Base-by-base conservation (phyloP, 30 jellyfish, hydroid and myxozoan species). In the Chrysaora quinquecirrha region DNA sequence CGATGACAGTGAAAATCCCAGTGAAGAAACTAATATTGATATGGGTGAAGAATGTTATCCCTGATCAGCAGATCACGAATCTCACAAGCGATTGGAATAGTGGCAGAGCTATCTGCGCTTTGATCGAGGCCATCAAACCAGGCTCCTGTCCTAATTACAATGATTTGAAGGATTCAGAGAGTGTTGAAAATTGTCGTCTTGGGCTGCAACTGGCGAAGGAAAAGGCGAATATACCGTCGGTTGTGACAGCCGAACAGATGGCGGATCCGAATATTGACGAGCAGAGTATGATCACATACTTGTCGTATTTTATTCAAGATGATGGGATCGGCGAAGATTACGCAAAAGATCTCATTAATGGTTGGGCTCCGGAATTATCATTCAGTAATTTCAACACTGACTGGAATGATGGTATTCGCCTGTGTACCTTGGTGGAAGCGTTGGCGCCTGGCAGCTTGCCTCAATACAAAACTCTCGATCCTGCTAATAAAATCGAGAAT, bases 361-460 rank as follows among this genome's bases (percentile, higher is more conserved):
- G 87, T 10, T 88, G 97, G 99, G 69, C 84, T 34, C 38, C 63
- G 14, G 87, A 76, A 11, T 29, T 81, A 25, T 56, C 86, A 25
- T 96, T 87, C 78, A 77, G 63, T 29, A 95, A 95, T 50, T 88
- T 95, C 69, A 95, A 85, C 76, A 89, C 95, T 12, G 97, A 95
- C 50, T 95, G 99, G 99, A 95, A 90, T 76, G 97, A 95, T 66
- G 99, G 99, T 19, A 84, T 77, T 19, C 96, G 96, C n/a, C 88
- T 95, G 78, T 83, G 98, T 85, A 78, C 93, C 48, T 35, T 90
- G 67, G 96, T 90, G 25, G 91, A 90, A 64, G 78, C 87, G n/a
- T 23, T 90, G 68, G 60, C 90, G 47, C 96, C 97, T 12, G 96
- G 96, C 14, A 71, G 84, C 14, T 71, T 76, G 2, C 86, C 88